These are phyloP conservation scores for Euzetes globulus DNA, from an alignment of 2,888 invertebrate species.

Conservation along the genomic window DNA sequence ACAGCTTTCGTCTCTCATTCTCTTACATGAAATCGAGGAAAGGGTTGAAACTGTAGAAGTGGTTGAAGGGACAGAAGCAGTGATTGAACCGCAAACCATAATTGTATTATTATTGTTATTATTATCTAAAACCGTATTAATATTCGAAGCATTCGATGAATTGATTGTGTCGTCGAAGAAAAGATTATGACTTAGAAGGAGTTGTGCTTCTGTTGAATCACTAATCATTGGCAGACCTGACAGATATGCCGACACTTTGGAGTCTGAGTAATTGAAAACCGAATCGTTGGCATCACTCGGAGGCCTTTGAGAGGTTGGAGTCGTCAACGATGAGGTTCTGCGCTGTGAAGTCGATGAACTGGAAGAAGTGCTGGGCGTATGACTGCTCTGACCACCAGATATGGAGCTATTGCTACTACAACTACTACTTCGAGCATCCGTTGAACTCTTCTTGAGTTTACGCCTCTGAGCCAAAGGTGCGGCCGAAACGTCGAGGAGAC, in stretches of 20 bases:
- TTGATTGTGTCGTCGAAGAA: constrained; percentile 15
- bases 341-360: constrained; percentile 33
- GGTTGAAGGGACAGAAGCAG: background rate
- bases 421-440: constrained; percentile 49
- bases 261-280: constrained; percentile 39
- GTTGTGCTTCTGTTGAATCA: constrained; percentile 29
- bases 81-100: background rate
- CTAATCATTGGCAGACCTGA: constrained; percentile 38
- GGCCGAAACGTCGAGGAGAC: constrained; percentile 62
- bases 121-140: constrained; percentile 12
- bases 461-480: constrained; percentile 64
- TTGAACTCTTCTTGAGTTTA: constrained; percentile 54
- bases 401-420: constrained; percentile 46
- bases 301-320: constrained; percentile 26
- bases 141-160: constrained; percentile 11
- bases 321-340: constrained; percentile 34
- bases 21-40: background rate
- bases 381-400: background rate
- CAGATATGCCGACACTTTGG: constrained; percentile 40
- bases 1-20: constrained; percentile 38
- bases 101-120: constrained; percentile 4
- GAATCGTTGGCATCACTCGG: constrained; percentile 36
- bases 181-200: constrained; percentile 30
- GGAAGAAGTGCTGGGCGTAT: constrained; percentile 30
- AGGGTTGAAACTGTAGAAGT: constrained; percentile 34